Percentiles rank a stretch among this genome's conserved stretches.
These are phyloP conservation scores for Thymallus thymallus DNA, from an alignment of 2,113 vertebrate genomes.

Conservation along the genomic window DNA sequence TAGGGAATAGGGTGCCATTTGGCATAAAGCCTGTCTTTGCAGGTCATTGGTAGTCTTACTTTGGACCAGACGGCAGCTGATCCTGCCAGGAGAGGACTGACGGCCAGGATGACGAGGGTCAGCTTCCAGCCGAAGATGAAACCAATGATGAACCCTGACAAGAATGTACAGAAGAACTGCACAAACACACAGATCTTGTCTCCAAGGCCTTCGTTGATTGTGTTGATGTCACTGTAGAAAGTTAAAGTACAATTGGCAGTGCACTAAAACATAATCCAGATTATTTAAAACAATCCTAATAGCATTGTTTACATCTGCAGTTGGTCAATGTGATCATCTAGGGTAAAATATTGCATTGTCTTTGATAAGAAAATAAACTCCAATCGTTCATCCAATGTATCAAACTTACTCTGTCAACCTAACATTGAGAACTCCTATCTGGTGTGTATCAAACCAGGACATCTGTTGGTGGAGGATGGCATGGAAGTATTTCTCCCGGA, in stretches of 20 bases:
- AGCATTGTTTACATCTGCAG: not conserved
- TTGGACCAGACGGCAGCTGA: constrained; percentile 68
- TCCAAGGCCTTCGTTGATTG: constrained; percentile 71
- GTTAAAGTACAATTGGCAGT: not conserved
- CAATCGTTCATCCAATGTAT: not conserved
- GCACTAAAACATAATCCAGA: not conserved
- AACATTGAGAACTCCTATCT: constrained; percentile 72
- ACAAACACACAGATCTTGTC: constrained; percentile 74
- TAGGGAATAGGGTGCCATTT: too few relatives aligned
- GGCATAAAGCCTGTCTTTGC: not conserved
- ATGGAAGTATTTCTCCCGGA: constrained; percentile 74
- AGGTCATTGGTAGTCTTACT: constrained; percentile 46
- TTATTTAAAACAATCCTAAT: too few relatives aligned
- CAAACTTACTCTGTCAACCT: constrained; percentile 73
- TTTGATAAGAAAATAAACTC: too few relatives aligned
- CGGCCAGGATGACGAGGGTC: constrained; percentile 73
- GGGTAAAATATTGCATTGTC: too few relatives aligned
- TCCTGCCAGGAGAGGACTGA: constrained; percentile 70
- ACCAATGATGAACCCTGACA: constrained; percentile 70
- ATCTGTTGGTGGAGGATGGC: constrained; percentile 79
- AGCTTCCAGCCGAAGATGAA: constrained; percentile 77
- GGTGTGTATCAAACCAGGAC: constrained; percentile 76
- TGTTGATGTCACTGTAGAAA: constrained; percentile 75
- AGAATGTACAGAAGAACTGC: constrained; percentile 67
- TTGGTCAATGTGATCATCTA: too few relatives aligned